Base-by-base conservation (phyloP, 2,888 invertebrate genomes). In the Ditylenchus weischeri region DNA sequence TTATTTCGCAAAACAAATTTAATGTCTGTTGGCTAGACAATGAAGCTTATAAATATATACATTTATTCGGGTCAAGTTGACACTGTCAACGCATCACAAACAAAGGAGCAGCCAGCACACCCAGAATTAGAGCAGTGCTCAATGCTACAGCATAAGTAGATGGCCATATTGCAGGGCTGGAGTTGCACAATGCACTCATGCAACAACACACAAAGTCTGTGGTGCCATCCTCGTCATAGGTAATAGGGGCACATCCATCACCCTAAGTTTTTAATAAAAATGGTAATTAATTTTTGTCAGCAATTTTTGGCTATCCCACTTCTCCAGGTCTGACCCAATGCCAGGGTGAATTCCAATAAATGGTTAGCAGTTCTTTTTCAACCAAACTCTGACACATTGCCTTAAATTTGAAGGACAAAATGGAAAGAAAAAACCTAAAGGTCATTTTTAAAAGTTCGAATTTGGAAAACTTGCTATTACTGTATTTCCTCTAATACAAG, bases 171-270 rank as follows among this genome's bases (percentile, higher is more conserved):
- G 23, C 47, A 23, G 43, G 36, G 21, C 62, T 29, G 13, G 62
- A 29, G 47, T 66, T 66, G 64, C 66, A 66, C n/a, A 66, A 29
- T 13, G 60, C 66, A n/a, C 48, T 57, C 15, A 43, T 23, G 64
- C 66, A 66, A 18, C 66, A 66, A 29, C 66, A 66, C 23, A 66
- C 66, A 65, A 66, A 66, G 48, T 66, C 66, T 65, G 65, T 23
- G 15, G 68, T 68, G 18, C 68, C 58, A 23, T 68, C 68, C 48
- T 67, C 68, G 23, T 66, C 64, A 29, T 68, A 68, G 47, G 59
- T 68, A 23, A 68, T 68, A 35, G 68, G 68, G 47, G 68, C 64
- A 47, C 68, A 68, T 35, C 51, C 58, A 38, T 68, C 59, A 49
- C 68, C 68, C 68, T 68, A 50, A 67, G 29, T 29, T 29, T 29